Base-by-base conservation (phyloP, 2,888 invertebrate species). In the Chrysomela aeneicollis region DNA sequence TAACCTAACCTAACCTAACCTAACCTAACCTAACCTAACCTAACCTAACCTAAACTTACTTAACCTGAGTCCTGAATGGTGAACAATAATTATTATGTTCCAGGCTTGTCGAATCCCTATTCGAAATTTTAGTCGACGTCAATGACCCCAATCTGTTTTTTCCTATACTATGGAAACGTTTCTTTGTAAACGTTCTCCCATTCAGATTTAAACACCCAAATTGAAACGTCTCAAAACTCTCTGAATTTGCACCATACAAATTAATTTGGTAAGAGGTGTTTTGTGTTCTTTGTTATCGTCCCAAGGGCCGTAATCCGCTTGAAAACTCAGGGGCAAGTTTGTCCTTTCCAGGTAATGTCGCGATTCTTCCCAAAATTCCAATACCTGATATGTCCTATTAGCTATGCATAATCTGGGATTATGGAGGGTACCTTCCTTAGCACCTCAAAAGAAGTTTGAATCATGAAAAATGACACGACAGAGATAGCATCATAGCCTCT, bases 341-440 rank as follows among this genome's bases (percentile, higher is more conserved):
- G 3, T 42, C 51, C 46, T 32, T 66, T 66, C 66, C 63, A 66
- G 66, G 66, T 66, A 63, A 62, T 57, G 60, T 51, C 12, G 59
- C 32, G 52, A 18, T 59, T 5, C 63, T 66, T 66, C 62, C 51
- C 15, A 57, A 62, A 66, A 66, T 32, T 59, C 60, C 58, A 53
- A 66, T 66, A 49, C 66, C 51, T 62, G 46, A 57, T 47, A 66
- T 63, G 59, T 62, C 63, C 17, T 62, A 63, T 66, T 63, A 63
- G 66, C 52, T 59, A 66, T 47, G 59, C 57, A 57, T 58, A 55
- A 66, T 37, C 59, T 46, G 15, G 57, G 57, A 22, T 57, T 57
- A 46, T 1, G 22, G 26, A 51, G 42, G 42, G 6, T 42, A 35
- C 32, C 32, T n/a, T n/a, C n/a, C n/a, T n/a, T 10, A 35, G 32